Evolutionary conservation across 2,797 vertebrate genomes (phyloP), one percentile per base, ranked within the genome.

Genomic region (Peromyscus attwateri): DNA sequence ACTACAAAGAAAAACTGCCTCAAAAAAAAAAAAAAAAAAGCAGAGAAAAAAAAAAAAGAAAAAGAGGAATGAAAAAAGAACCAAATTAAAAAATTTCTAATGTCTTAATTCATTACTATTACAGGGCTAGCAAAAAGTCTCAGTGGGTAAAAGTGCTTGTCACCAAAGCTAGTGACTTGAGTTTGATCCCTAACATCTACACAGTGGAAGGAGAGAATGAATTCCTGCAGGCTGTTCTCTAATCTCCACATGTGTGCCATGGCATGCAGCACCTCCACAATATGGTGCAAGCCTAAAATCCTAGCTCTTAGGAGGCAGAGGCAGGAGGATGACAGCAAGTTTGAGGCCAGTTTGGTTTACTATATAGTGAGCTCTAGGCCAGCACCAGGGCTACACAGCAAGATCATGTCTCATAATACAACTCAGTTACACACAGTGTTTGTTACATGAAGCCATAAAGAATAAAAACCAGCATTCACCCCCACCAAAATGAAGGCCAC

Each of bases 401-500:
- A 89, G 55, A 16, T 16, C 55, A n/a, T 25, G 19, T 34, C 55
- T 89, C 31, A 27, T 60, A 75, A 43, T 40, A 57, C 34, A 87
- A 40, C 16, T 40, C 1, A 31, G 34, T 68, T 82, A 90, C 21
- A 66, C 66, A 95, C 1, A 85, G 75, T 27, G 40, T 17, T 31
- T 94, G n/a, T 3, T 94, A n/a, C 73, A 62, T 76, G 46, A 34
- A 82, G 92, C 64, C 82, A 55, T 13, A 83, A 46, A 57, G 49
- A 91, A 57, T 34, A 96, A 89, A 92, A 81, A 55, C 25, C 79
- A 87, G 62, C 66, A 43, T 68, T 89, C 62, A 68, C 29, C 80
- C 83, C 73, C 60, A 96, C 49, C 8, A 88, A 91, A 89, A 46
- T 91, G 31, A 94, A 94, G 91, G 66, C 31, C 84, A 79, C 71